Evolutionary conservation across 2,888 invertebrate species (phyloP).

Genomic region (Zaprionus lineosus): DNA sequence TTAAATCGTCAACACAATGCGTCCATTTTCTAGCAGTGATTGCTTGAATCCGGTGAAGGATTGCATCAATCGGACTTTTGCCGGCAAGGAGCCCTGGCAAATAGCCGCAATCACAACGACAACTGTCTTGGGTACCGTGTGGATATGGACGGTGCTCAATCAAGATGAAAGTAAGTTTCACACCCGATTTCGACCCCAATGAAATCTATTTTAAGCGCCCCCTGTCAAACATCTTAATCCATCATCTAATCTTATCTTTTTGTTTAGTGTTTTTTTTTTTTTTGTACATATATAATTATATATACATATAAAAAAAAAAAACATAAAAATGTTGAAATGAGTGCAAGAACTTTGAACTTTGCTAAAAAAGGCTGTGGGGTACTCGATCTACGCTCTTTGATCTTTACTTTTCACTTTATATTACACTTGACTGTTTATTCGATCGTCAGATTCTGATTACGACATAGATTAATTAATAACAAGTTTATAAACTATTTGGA

Average conservation of each 20-base stretch:
- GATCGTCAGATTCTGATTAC: not conserved
- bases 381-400: not conserved
- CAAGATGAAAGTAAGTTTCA: conserved; percentile 87
- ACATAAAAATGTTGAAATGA: no score
- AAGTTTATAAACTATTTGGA: no score
- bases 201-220: conserved; percentile 3
- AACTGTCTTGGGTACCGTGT: conserved; percentile 87
- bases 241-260: conserved; percentile 44
- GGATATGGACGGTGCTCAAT: conserved; percentile 89
- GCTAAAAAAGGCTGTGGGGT: not conserved
- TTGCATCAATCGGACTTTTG: conserved; percentile 86
- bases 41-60: conserved; percentile 80
- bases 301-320: not conserved
- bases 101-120: conserved; percentile 90
- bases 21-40: conserved; percentile 65
- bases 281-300: not conserved
- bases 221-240: conserved; percentile 15
- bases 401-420: conserved; percentile 9
- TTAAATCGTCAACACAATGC: conserved; percentile 52
- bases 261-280: no score
- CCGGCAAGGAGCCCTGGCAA: conserved; percentile 91
- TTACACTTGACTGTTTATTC: conserved; percentile 9
- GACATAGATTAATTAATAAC: no score
- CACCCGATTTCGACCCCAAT: no score
- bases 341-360: conserved; percentile 41